Evolutionary conservation across 1,140 invertebrate genomes (phyloP), one percentile per base, ranked within the genome.

Genomic region (Drosophila funebris): DNA sequence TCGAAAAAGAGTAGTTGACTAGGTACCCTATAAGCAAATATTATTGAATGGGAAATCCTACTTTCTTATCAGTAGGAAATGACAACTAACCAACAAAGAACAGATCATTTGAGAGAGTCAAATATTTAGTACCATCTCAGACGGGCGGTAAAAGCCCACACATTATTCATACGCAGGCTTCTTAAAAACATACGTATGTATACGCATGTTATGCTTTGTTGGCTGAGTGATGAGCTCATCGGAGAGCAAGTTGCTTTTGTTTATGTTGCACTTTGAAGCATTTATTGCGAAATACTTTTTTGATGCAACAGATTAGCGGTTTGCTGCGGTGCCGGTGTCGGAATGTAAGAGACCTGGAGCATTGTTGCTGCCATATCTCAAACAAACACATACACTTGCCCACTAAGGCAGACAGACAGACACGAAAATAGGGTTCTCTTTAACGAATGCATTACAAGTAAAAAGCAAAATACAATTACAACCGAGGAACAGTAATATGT

Each of bases 181-280:
- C 11, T 0, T 39, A 37, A 3, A 39, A 13, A 57, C 22, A n/a
- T 20, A 46, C 29, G 3, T 9, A 39, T 4, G 13, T 13, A 24
- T 43, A 58, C 33, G 41, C 54, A 68, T 41, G 22, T 50, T 68
- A n/a, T 31, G 52, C 20, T 39, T 50, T 48, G 44, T 60, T 61
- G 41, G 9, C 43, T 66, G 46, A 14, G 36, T 33, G 73, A 72
- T 78, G 76, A 78, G 73, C 73, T 78, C 76, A 78, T 78, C 57
- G 18, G 11, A 43, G 36, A 57, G 29, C 13, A 6, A 54, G 14
- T 56, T 36, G 48, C 37, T 56, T n/a, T 58, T 33, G 39, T 68
- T 74, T 71, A 78, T 78, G 75, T 37, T 78, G 61, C 75, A 78
- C 14, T 78, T 68, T 66, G 2, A 24, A 57, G 46, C 54, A 54